phyloP scores from a whole-genome alignment of 2,113 vertebrate species.

The Ascaphus truei region DNA sequence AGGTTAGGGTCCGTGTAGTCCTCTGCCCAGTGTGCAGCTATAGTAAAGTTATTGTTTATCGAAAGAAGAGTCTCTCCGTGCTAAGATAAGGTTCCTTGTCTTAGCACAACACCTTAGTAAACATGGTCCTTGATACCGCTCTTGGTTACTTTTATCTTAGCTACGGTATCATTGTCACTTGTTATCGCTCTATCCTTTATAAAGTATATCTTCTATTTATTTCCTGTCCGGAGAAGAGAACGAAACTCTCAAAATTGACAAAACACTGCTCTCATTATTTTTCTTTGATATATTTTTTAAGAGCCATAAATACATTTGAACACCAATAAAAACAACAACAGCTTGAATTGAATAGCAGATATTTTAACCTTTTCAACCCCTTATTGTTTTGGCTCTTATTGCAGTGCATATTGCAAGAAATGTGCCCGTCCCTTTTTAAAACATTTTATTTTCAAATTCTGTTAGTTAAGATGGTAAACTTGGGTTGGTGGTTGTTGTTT shows the following conservation, averaged over 20 bases:
- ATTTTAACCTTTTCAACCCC: not conserved
- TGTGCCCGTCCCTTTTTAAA: not conserved
- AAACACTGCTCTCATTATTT: not conserved
- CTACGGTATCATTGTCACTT: too few species aligned
- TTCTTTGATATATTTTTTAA: not conserved
- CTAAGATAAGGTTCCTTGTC: too few species aligned
- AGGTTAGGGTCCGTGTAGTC: too few species aligned
- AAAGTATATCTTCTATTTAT: too few species aligned
- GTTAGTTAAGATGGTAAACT: not conserved
- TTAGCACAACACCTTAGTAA: too few species aligned
- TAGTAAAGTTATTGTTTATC: too few species aligned
- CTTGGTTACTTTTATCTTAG: too few species aligned
- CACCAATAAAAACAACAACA: not conserved
- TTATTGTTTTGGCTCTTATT: constrained; percentile 17
- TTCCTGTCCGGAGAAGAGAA: not conserved
- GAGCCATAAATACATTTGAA: not conserved
- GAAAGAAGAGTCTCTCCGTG: too few species aligned
- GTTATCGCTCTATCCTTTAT: too few species aligned
- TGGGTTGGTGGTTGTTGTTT: not conserved
- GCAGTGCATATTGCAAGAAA: not conserved
- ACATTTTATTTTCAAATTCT: not conserved
- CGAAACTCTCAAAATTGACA: not conserved
- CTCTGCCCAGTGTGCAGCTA: too few species aligned
- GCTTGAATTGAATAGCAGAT: not conserved
- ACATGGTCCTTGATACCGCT: too few species aligned